Base-by-base conservation (phyloP, 2,113 vertebrate genomes). In the Formicarius rufipectus region DNA sequence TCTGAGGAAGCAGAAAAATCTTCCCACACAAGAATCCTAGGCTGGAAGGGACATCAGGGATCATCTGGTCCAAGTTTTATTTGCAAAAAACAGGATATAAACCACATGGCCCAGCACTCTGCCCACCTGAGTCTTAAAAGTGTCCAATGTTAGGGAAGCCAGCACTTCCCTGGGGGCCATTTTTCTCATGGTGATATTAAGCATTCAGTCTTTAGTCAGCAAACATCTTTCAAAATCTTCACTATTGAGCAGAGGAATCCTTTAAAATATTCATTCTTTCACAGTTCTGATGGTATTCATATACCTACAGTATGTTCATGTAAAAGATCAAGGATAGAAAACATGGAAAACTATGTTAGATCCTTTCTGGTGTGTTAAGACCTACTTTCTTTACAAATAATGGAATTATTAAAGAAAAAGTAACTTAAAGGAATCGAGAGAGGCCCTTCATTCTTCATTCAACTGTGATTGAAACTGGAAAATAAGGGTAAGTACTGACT, bases 311-410 rank as follows among this genome's bases (percentile, higher is more conserved):
- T 24, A 14, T 24, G 4, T 44, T 77, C 10, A n/a, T 40, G 13
- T 33, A 7, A 28, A 35, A 55, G 3, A 12, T 50, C 33, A 68
- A 53, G 50, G 2, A 79, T 9, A 64, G 59, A 81, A 81, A 6
- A 18, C 7, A 20, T 2, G 2, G 2, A 55, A 35, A 14, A 15
- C 0, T 11, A 80, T n/a, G n/a, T 7, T 24, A 49, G 27, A 33
- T 47, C 73, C 1, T 66, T 63, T 30, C 15, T 52, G 8, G 49
- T 69, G 3, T 10, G 9, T 53, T 39, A 56, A 62, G 24, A 31
- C 10, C 5, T 15, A 20, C 20, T 77, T 84, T 80, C 31, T 79
- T 63, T 39, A 64, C 8, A 86, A 76, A n/a, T 8, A 44, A 27
- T 12, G 2, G 13, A 27, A 63, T 55, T 31, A 21, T 24, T 33